Base-by-base conservation (phyloP, 2,113 vertebrate genomes). In the Urocitellus parryii region DNA sequence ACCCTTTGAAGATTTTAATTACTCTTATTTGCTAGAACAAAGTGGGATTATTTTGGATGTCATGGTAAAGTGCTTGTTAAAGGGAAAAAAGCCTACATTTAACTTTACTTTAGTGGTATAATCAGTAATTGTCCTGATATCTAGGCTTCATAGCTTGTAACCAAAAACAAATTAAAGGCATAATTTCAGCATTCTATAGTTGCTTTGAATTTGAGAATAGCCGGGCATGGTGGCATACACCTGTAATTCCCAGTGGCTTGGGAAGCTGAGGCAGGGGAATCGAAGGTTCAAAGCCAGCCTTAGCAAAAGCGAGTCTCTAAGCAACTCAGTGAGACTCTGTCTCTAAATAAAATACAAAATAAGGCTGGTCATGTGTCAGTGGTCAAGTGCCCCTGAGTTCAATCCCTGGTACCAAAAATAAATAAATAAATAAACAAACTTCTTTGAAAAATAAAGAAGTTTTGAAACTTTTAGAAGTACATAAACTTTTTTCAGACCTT, bases 271-370 rank as follows among this genome's bases (percentile, higher is more conserved):
- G 14, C 13, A 53, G 51, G 51, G 14, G 51, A 13, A 53, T 53
- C 51, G 42, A 0, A 14, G 51, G 14, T 53, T 53, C 51, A 53
- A 53, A 16, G 51, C 51, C 51, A 53, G 51, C 51, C 51, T 53
- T 14, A 53, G 51, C 51, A 53, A 53, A 14, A 14, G 16, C 3
- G 51, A 53, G 51, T 14, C 51, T 14, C 51, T 53, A 16, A 53
- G 51, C 51, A 53, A 53, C 51, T 53, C 51, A 17, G 16, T 53
- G 51, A 53, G 51, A 53, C 51, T 16, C 51, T 53, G 51, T 53
- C 51, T 53, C 51, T 53, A 53, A 12, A 53, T 53, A 53, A 53
- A 53, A 99, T 32, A 99, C 99, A 92, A 99, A 98, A 76, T 99
- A 16, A 14, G 16, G 51, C 51, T 53, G 51, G 51, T 16, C 14